These are phyloP conservation scores for Idaea biselata DNA, from an alignment of 2,888 invertebrate genomes.

Conservation along the genomic window DNA sequence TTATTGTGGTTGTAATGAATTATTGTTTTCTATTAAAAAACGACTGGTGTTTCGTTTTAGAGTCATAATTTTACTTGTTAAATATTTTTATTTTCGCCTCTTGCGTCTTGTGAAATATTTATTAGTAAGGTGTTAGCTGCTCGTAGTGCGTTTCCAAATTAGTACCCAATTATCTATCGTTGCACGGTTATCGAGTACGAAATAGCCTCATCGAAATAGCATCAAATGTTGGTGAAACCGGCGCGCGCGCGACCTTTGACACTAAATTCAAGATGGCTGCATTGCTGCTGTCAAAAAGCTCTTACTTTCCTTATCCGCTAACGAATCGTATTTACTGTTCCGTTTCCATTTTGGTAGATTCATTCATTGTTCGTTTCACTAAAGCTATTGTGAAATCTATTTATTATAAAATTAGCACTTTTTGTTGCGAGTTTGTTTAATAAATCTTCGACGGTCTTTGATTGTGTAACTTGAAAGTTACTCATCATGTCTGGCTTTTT, in stretches of 20 bases:
- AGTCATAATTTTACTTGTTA: not conserved
- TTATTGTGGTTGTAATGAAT: not conserved
- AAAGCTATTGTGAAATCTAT: constrained; percentile 49
- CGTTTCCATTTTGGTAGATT: constrained; percentile 40
- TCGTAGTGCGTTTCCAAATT: constrained; percentile 29
- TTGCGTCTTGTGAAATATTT: not conserved
- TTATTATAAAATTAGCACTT: constrained; percentile 44
- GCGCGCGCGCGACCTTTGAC: constrained; percentile 67
- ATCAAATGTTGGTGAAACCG: constrained; percentile 65
- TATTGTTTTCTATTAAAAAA: not conserved
- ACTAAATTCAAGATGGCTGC: constrained; percentile 66
- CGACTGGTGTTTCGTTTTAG: not conserved
- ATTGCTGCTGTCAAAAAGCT: constrained; percentile 68
- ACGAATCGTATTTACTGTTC: constrained; percentile 57
- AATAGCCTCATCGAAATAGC: constrained; percentile 59
- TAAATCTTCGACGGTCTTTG: constrained; percentile 27
- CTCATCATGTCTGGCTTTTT: constrained; percentile 15
- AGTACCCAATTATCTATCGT: constrained; percentile 46
- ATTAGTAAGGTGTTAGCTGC: not conserved
- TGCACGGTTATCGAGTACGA: constrained; percentile 46
- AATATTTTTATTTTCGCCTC: not conserved
- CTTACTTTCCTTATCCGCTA: constrained; percentile 68
- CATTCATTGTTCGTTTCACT: constrained; percentile 46
- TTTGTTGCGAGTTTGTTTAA: constrained; percentile 42
- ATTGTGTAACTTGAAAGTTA: constrained; percentile 30